phyloP scores from a whole-genome alignment of 2,888 invertebrate species.

The Tetranychus piercei region DNA sequence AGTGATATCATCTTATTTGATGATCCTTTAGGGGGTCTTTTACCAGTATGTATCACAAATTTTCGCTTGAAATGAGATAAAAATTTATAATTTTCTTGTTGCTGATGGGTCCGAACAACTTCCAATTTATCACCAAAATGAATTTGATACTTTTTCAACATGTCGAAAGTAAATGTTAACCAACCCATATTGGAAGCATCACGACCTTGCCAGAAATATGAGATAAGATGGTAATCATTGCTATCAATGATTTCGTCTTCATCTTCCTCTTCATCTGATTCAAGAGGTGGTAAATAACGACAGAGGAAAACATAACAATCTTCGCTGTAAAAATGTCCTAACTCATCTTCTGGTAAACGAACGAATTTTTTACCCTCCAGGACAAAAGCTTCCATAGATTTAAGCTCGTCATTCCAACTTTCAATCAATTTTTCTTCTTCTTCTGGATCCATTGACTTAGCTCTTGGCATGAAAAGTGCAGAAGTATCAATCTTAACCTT shows the following conservation, averaged over 20 bases:
- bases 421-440: constrained; percentile 74
- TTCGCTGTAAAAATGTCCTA: constrained; percentile 72
- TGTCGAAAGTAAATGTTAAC: constrained; percentile 91
- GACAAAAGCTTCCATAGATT: constrained; percentile 92
- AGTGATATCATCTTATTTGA: constrained; percentile 23
- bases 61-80: constrained; percentile 88
- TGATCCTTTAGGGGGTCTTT: constrained; percentile 39
- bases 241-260: neutral
- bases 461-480: constrained; percentile 82
- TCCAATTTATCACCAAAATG: constrained; percentile 75
- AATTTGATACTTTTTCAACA: constrained; percentile 73
- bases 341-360: constrained; percentile 80
- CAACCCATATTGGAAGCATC: constrained; percentile 98
- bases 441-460: constrained; percentile 59
- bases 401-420: constrained; percentile 96
- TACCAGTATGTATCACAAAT: constrained; percentile 78
- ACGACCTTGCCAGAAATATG: constrained; percentile 98
- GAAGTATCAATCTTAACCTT: constrained; percentile 60
- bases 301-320: constrained; percentile 98
- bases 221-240: constrained; percentile 66
- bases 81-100: constrained; percentile 95
- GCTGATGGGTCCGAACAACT: constrained; percentile 82
- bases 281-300: constrained; percentile 67
- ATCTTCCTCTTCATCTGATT: constrained; percentile 38
- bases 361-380: constrained; percentile 92